phyloP scores from a whole-genome alignment of 64 coral and sea anemone species.

The Stichodactyla mertensii region DNA sequence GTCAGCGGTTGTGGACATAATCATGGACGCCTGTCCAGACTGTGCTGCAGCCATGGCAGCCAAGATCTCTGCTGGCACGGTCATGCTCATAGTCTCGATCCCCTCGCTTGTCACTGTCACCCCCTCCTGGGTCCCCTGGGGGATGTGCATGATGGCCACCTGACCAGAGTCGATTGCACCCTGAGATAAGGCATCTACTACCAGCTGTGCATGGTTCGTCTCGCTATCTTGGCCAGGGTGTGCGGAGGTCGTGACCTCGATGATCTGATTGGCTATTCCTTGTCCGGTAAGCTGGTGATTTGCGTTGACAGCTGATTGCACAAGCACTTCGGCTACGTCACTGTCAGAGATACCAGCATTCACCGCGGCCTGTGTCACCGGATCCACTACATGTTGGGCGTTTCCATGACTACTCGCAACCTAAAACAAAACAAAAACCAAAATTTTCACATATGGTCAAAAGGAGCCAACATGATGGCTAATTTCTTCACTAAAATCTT shows the following conservation, averaged over 20 bases:
- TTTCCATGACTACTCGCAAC: background rate
- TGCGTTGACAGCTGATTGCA: conserved; percentile 69
- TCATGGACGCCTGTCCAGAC: conserved; percentile 48
- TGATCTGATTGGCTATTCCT: conserved; percentile 49
- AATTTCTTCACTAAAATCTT: no score
- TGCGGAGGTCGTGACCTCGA: conserved; percentile 60
- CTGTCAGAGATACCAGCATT: conserved; percentile 87
- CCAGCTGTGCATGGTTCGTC: conserved; percentile 26
- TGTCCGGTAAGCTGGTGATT: conserved; percentile 21
- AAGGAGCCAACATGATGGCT: no score
- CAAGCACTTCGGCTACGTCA: conserved; percentile 57
- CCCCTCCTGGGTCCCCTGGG: conserved; percentile 38
- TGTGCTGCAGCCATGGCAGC: conserved; percentile 88
- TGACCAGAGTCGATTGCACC: conserved; percentile 31
- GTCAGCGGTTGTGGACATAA: conserved; percentile 48
- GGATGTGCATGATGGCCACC: conserved; percentile 53
- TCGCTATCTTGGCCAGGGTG: conserved; percentile 40
- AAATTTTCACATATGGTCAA: no score
- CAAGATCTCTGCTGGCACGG: conserved; percentile 80
- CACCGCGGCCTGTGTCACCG: conserved; percentile 85
- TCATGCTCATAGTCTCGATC: conserved; percentile 67
- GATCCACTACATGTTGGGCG: conserved; percentile 25
- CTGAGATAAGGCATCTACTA: conserved; percentile 36
- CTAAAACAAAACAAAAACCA: background rate
- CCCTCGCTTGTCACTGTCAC: conserved; percentile 47